Evolutionary conservation across 2,797 vertebrate genomes (phyloP).

Genomic region (Danio kyathit): DNA sequence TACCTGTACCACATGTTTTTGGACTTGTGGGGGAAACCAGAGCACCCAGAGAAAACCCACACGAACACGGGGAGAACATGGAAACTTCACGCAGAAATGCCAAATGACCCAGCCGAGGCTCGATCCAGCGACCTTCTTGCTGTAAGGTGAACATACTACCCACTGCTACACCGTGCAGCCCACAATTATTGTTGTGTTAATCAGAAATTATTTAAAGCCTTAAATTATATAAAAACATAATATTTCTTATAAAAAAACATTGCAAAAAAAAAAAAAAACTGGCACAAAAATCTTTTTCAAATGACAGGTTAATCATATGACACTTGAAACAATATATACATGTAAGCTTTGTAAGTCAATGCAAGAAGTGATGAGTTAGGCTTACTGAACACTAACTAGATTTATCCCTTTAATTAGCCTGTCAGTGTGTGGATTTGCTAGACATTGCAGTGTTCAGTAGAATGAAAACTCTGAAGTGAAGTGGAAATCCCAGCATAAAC

Average conservation of each 20-base stretch:
- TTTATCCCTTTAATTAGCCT: neutral
- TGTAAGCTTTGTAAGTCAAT: neutral
- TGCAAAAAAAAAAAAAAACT: neutral
- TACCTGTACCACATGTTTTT: too few species aligned
- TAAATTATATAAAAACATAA: neutral
- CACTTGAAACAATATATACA: neutral
- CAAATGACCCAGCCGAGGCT: too few species aligned
- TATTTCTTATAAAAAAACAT: neutral
- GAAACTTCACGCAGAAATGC: too few species aligned
- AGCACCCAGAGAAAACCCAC: too few species aligned
- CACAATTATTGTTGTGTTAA: neutral
- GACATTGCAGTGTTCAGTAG: neutral
- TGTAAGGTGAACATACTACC: too few species aligned
- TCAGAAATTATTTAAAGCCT: neutral
- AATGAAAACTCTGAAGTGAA: conserved; percentile 6
- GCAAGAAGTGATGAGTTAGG: neutral
- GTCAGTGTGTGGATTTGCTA: conserved; percentile 1
- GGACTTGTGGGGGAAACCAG: too few species aligned
- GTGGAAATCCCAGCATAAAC: neutral
- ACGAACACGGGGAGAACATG: too few species aligned
- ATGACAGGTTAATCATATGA: neutral
- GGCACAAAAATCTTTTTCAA: too few species aligned
- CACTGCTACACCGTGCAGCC: too few species aligned
- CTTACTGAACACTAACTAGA: conserved; percentile 16
- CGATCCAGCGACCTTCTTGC: too few species aligned